These are phyloP conservation scores for Melanogrammus aeglefinus DNA, from an alignment of 2,797 vertebrate genomes.

Conservation along the genomic window DNA sequence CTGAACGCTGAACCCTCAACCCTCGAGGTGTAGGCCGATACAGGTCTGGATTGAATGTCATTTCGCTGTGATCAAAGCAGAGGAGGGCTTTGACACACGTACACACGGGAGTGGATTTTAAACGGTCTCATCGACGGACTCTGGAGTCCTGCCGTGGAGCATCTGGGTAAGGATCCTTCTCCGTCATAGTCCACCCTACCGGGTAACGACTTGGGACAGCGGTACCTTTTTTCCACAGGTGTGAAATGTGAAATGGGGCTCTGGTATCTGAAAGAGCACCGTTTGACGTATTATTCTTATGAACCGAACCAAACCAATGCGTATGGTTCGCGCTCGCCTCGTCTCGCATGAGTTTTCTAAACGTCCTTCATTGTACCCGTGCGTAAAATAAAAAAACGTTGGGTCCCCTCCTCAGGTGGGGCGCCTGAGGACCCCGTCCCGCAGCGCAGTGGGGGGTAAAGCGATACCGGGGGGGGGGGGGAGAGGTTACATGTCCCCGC, in stretches of 20 bases:
- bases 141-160: constrained; percentile 25
- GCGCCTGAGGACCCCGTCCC: not conserved
- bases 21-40: not conserved
- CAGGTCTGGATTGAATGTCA: not conserved
- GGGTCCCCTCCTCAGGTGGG: too few species aligned
- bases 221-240: constrained; percentile 54
- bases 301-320: not conserved
- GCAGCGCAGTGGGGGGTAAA: not conserved
- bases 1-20: not conserved
- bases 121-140: constrained; percentile 4
- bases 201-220: constrained; percentile 16
- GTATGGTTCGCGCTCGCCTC: not conserved
- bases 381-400: too few species aligned
- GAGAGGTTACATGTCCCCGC: too few species aligned
- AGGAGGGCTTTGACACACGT: not conserved
- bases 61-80: constrained; percentile 17
- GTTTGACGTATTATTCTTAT: not conserved
- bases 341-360: not conserved
- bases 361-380: too few species aligned
- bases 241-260: constrained; percentile 18
- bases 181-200: constrained; percentile 30
- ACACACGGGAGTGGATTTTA: constrained; percentile 22
- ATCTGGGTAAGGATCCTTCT: constrained; percentile 39
- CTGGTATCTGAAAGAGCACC: not conserved
- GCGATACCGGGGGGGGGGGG: not conserved